phyloP scores from a whole-genome alignment of 2,113 vertebrate species.

The Colius striatus region DNA sequence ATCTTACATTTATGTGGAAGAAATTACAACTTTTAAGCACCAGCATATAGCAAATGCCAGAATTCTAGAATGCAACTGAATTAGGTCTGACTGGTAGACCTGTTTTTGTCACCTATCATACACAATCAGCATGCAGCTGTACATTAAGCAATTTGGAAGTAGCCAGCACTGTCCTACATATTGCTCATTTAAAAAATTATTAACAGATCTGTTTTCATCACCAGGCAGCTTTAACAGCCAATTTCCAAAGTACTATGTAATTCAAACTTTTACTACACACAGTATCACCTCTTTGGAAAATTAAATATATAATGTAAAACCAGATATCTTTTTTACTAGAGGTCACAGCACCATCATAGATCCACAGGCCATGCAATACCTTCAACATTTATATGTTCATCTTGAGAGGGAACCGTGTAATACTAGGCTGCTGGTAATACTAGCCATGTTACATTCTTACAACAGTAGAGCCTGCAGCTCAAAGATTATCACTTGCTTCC shows the following conservation, averaged over 20 bases:
- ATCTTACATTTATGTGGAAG: slow-evolving; percentile 1
- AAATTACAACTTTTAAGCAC: slow-evolving; percentile 1
- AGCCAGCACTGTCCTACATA: neutral
- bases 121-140: neutral
- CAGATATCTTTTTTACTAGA: neutral
- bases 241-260: neutral
- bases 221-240: neutral
- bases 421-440: neutral
- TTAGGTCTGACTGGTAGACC: neutral
- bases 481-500: slow-evolving; percentile 19
- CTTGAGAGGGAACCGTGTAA: neutral
- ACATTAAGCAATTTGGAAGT: neutral
- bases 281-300: neutral
- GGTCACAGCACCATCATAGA: neutral
- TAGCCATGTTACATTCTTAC: neutral
- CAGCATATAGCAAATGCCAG: neutral
- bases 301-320: neutral
- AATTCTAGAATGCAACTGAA: neutral
- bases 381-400: neutral
- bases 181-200: slow-evolving; percentile 14
- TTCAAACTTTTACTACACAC: slow-evolving; percentile 1
- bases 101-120: slow-evolving; percentile 16
- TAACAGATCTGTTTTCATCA: slow-evolving; percentile 4
- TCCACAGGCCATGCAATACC: neutral
- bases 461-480: accelerated